Evolutionary conservation across 2,888 invertebrate genomes (phyloP), one percentile per base, ranked within the genome.

Genomic region (Synergus itoensis): DNA sequence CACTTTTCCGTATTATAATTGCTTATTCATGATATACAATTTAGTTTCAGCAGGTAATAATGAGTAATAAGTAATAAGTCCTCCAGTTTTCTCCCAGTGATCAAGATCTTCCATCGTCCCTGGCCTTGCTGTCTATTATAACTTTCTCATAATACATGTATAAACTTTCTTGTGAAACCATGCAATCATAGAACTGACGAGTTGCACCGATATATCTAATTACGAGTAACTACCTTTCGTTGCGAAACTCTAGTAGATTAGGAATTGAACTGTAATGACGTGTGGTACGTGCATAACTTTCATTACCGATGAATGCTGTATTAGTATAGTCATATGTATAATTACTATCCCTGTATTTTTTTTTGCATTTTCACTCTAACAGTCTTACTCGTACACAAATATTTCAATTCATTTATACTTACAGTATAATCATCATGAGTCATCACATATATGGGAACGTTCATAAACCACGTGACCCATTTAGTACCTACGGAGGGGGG

Each of bases 61-160:
- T 64, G 3, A 64, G 40, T 16, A 45, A 67, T 21, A 18, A 41
- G 43, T 65, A 45, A 40, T 21, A 48, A 69, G n/a, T 69, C 7
- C 69, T 73, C 53, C n/a, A 11, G 76, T 76, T 76, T 62, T 62
- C 76, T 76, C 48, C n/a, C n/a, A 67, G 76, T 75, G 73, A 80
- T 81, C 80, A 75, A 57, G 79, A 78, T 83, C 78, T 79, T 78
- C 80, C 63, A 64, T 75, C 81, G 84, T 82, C 82, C 82, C 81
- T 84, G 82, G 84, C 84, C 84, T 84, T 84, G 81, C 77, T 64
- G 65, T 53, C 67, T 14, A 57, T 36, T 62, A 67, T 60, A 80
- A 82, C 84, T 84, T 84, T 84, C 84, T 81, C 84, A 65, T 80
- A 80, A 78, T 82, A 80, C 82, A 80, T 79, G 78, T 64, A 77